Percentiles rank a stretch among this genome's conserved stretches.
These are phyloP conservation scores for Macaca fascicularis DNA, from an alignment of 2,113 vertebrate genomes.

Conservation along the genomic window T2T-MFA8v1.1 NC_088395.1:45596001-45596500, in stretches of 20 bases:
- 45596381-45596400: neutral
- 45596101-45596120: neutral
- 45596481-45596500: neutral
- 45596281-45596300: neutral
- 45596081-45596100: neutral
- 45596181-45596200: neutral
- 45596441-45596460: neutral
- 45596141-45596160: neutral
- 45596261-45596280: neutral
- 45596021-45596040: slow-evolving; percentile 14
- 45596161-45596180: slow-evolving; percentile 14
- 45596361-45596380: neutral
- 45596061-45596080: neutral
- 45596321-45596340: slow-evolving; percentile 25
- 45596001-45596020: neutral
- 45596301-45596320: slow-evolving; percentile 2
- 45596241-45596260: slow-evolving; percentile 13
- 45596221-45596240: neutral
- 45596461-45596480: neutral
- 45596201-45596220: neutral
- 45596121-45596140: neutral
- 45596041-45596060: slow-evolving; percentile 6
- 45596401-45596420: neutral
- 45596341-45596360: neutral
- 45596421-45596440: slow-evolving; percentile 2